phyloP scores from a whole-genome alignment of 2,888 invertebrate genomes.

The Ochropleura plecta region DNA sequence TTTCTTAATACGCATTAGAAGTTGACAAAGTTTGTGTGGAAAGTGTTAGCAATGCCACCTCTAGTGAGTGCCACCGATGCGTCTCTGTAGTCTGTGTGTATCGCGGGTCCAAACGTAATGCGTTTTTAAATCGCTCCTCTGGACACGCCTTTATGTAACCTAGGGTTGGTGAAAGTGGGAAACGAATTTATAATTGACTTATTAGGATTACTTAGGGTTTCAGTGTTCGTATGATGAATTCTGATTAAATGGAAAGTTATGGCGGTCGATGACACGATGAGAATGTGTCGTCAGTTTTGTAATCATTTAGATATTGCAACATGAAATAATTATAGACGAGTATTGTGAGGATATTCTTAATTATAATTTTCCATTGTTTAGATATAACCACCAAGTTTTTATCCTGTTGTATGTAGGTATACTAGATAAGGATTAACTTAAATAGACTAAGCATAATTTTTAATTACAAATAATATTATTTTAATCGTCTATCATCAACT shows the following conservation, averaged over 20 bases:
- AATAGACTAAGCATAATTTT: not conserved
- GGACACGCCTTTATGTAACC: constrained; percentile 64
- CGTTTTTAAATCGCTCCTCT: constrained; percentile 65
- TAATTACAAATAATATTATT: too few relatives aligned
- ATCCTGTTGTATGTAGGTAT: not conserved
- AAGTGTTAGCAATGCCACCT: not conserved
- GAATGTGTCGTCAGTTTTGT: constrained; percentile 11
- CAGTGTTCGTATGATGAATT: constrained; percentile 36
- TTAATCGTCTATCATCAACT: too few relatives aligned
- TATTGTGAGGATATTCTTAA: not conserved
- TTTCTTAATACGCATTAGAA: not conserved
- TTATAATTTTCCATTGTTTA: not conserved
- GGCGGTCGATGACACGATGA: not conserved
- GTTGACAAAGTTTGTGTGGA: not conserved
- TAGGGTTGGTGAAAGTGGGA: constrained; percentile 68
- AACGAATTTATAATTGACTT: constrained; percentile 32
- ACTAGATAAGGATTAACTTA: not conserved
- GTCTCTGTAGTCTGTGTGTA: constrained; percentile 29
- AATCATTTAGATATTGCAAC: constrained; percentile 14
- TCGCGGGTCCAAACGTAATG: constrained; percentile 57
- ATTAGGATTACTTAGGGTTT: constrained; percentile 47
- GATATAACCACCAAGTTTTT: not conserved
- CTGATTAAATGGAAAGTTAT: constrained; percentile 35
- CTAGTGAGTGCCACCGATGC: not conserved
- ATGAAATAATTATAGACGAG: not conserved